Evolutionary conservation across 2,797 vertebrate species (phyloP).

Genomic region (Crossoptilon crossoptilon): DNA sequence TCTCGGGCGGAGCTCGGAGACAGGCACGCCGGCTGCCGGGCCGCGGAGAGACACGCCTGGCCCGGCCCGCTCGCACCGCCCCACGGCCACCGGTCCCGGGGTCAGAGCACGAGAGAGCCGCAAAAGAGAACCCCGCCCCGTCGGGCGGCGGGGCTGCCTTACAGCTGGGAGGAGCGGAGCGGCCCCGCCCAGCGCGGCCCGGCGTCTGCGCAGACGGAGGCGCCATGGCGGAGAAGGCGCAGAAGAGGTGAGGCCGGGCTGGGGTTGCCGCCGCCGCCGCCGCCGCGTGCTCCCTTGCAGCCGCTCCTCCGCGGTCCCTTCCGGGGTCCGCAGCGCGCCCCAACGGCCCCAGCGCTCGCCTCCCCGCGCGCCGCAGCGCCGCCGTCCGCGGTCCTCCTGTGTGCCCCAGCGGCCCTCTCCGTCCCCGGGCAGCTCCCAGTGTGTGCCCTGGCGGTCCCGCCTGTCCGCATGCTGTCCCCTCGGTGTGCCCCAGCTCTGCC

Average conservation of each 20-base stretch:
- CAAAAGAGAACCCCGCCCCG: too few relatives aligned
- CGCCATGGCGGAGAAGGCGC: slow-evolving; percentile 50
- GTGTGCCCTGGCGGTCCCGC: neutral
- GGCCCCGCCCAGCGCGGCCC: neutral
- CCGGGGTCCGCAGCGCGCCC: neutral
- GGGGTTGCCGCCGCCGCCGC: neutral
- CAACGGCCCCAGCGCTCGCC: neutral
- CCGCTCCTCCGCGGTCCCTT: too few relatives aligned
- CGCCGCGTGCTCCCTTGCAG: too few relatives aligned
- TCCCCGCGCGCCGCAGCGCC: too few relatives aligned
- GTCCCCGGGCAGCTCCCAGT: too few relatives aligned
- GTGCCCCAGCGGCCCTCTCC: too few relatives aligned
- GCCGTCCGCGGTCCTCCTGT: neutral
- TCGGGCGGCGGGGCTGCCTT: neutral
- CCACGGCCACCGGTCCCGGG: too few relatives aligned
- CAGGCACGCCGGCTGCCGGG: too few relatives aligned
- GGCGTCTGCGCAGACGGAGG: neutral
- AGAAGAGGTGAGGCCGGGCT: slow-evolving; percentile 14
- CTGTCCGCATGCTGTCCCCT: too few relatives aligned
- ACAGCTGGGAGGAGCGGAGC: neutral
- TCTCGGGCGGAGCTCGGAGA: neutral
- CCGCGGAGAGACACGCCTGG: neutral
- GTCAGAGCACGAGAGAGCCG: too few relatives aligned
- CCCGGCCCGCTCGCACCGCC: too few relatives aligned
- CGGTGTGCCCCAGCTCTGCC: too few relatives aligned